Base-by-base conservation (phyloP, 2,888 invertebrate genomes). In the Conops quadrifasciatus region DNA sequence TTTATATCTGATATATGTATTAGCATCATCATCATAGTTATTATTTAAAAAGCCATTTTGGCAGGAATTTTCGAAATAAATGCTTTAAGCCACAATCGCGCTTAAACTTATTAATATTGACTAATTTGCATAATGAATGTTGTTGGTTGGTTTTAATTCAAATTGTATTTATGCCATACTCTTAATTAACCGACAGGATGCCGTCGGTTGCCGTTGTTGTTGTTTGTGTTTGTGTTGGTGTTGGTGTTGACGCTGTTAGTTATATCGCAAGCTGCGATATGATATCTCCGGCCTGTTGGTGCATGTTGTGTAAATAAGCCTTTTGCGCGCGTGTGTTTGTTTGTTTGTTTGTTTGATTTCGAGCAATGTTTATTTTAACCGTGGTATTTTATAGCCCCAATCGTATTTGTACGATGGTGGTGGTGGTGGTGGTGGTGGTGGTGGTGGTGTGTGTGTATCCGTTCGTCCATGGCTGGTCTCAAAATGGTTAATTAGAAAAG, bases 121-220 rank as follows among this genome's bases (percentile, higher is more conserved):
- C 36, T 56, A 80, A 81, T 81, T 81, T 81, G 80, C 80, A 81
- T 81, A 80, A 81, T 80, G 80, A 81, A 81, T 81, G 66, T 24
- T 1, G 5, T 49, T 15, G 15, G 3, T n/a, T 49, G 49, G n/a
- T n/a, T n/a, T n/a, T n/a, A n/a, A n/a, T n/a, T n/a, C n/a, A n/a
- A n/a, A n/a, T n/a, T n/a, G n/a, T n/a, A n/a, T n/a, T n/a, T n/a
- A n/a, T n/a, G n/a, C 53, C 53, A 49, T 9, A 49, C 4, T 16
- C 9, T 11, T 21, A 21, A 21, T 11, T 3, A 21, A 21, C 53
- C 21, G 53, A 21, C 19, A n/a, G 16, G 15, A 16, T 4, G 13
- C 16, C 15, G 49, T n/a, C 1, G 49, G 49, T 45, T 9, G 45
- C 11, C 45, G 49, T n/a, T 21, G 0, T 53, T 19, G 21, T 19